A percentile compares a stretch with the other conserved stretches of the same genome.
phyloP scores from a whole-genome alignment of 2,888 invertebrate genomes.

The Unio pictorum region DNA sequence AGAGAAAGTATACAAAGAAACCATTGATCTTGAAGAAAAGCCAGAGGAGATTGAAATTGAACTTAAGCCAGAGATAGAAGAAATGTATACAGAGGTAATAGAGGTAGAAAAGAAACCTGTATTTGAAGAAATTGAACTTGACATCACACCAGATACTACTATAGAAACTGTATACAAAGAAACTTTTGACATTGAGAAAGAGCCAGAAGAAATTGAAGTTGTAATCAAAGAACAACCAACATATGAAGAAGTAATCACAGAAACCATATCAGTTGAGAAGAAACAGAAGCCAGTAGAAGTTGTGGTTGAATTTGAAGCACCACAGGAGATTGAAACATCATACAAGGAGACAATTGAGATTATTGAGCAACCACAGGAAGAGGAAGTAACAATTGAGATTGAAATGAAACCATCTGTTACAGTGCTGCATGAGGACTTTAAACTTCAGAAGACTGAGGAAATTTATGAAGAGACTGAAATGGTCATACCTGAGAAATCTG shows the following conservation, averaged over 20 bases:
- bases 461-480: too few relatives aligned
- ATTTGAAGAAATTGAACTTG: conserved; percentile 6
- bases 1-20: too few relatives aligned
- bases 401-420: background rate
- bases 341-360: conserved; percentile 2
- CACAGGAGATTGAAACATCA: conserved; percentile 1
- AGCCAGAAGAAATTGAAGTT: conserved; percentile 10
- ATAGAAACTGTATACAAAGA: conserved; percentile 10
- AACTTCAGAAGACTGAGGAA: too few relatives aligned
- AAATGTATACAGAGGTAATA: background rate
- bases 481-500: background rate
- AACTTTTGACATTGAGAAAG: conserved; percentile 6
- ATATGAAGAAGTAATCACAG: conserved; percentile 2
- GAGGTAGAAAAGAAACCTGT: conserved; percentile 5
- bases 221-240: conserved; percentile 3
- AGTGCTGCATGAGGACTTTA: too few relatives aligned
- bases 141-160: conserved; percentile 6
- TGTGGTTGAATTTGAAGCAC: background rate
- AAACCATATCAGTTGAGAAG: background rate
- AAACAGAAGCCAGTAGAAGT: background rate
- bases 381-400: background rate
- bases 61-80: conserved; percentile 13
- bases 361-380: background rate
- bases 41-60: conserved; percentile 10
- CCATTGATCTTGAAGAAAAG: conserved; percentile 3